phyloP scores from a whole-genome alignment of 2,888 invertebrate species.

The Apodemia zela region DNA sequence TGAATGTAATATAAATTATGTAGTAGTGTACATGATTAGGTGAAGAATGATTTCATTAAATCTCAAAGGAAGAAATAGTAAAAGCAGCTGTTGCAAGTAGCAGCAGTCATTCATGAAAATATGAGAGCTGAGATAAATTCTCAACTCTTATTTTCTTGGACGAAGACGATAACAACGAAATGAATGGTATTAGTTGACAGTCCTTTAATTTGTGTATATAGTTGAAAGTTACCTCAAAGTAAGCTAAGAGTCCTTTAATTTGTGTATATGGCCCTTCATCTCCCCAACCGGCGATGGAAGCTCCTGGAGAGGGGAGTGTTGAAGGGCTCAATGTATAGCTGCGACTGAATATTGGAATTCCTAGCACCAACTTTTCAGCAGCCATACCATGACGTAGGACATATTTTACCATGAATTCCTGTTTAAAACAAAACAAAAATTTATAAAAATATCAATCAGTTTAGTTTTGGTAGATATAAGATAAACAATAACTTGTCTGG shows the following conservation, averaged over 20 bases:
- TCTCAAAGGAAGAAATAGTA: no score
- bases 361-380: conserved; percentile 84
- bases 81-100: no score
- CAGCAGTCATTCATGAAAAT: no score
- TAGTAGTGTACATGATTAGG: no score
- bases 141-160: no score
- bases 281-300: conserved; percentile 82
- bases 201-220: no score
- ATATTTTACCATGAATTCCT: conserved; percentile 85
- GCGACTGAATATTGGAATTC: conserved; percentile 86
- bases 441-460: conserved; percentile 22
- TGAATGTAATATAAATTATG: background rate
- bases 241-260: conserved; percentile 84
- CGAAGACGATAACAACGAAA: no score
- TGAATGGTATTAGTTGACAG: no score
- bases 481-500: no score
- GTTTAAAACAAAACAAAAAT: conserved; percentile 2
- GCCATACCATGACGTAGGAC: conserved; percentile 83
- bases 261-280: conserved; percentile 84
- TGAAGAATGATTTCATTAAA: no score
- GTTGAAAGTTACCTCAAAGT: conserved; percentile 82
- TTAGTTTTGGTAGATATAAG: background rate
- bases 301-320: conserved; percentile 77
- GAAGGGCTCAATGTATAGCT: conserved; percentile 83
- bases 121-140: no score